Evolutionary conservation across 37 sponge, comb jelly and placozoan genomes (phyloP), one percentile per base, ranked within the genome.

Genomic region (Ianthella basta): DNA sequence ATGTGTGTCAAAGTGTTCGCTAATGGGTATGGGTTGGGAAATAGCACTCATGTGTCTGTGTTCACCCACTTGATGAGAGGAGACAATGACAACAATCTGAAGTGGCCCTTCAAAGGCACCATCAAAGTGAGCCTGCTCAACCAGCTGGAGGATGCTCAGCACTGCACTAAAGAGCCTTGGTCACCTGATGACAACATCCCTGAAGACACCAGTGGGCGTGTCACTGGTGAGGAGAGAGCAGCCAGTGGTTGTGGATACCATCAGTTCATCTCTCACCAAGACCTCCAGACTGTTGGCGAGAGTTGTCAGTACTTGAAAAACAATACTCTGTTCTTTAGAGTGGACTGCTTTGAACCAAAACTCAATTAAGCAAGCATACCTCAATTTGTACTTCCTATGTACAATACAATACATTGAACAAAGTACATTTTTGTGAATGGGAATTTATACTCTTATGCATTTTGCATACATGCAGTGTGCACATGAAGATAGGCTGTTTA

Each of bases 81-180:
- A 44, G 59, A 88, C 55, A 56, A 38, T 69, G 89, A 88, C 38
- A 69, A 84, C 32, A 1, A 29, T 1, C 70, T 88, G 32, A 60
- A 79, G 27, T 88, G 89, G 89, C 89, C 89, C 8, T 82, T 88
- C 38, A 59, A 40, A 38, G 89, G 80, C 27, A 84, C 65, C 50
- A 69, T 88, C 39, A 84, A 81, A 33, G 54, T 88, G 4, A 84
- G 59, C 80, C 80, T 88, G 20, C 80, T 84, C 64, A 88, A 88
- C 85, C 84, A 83, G 37, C 55, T 88, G 18, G 55, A 24, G 0
- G 89, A 88, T 25, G 32, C 32, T 8, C 37, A 80, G 21, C 89
- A 81, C 54, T 69, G 2, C 63, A 61, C 63, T 25, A 61, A 13
- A 10, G 63, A 61, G 10, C 63, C 63, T 27, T 61, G 63, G 63